Conservation (phyloP, 2,113 vertebrate genomes). For the Dicerorhinus sumatrensis region DNA sequence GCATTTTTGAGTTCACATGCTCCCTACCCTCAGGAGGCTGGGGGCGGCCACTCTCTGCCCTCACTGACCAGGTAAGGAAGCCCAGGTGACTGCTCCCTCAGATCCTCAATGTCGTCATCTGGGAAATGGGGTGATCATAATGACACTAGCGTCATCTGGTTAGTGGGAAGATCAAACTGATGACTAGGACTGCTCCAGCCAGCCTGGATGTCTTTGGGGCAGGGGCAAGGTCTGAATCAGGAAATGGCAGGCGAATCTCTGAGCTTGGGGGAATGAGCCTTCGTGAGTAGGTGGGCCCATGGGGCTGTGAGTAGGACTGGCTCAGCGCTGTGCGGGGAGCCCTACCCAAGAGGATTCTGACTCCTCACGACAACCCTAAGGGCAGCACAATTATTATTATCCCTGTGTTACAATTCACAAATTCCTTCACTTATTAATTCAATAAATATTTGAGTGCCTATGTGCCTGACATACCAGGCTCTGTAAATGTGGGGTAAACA, state of each 20-base stretch:
- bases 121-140: constrained; percentile 56
- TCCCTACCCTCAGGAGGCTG: background rate
- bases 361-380: background rate
- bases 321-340: background rate
- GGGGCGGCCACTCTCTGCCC: background rate
- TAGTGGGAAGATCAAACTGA: constrained; percentile 44
- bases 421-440: constrained; percentile 56
- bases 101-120: background rate
- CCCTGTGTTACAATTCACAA: background rate
- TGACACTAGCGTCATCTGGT: constrained; percentile 23
- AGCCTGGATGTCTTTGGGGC: constrained; percentile 21
- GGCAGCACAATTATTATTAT: background rate
- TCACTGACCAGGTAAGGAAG: constrained; percentile 38
- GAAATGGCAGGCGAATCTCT: constrained; percentile 47
- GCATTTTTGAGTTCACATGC: background rate
- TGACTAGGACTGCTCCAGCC: background rate
- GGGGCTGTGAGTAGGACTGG: background rate
- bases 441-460: constrained; percentile 47
- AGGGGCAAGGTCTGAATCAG: constrained; percentile 37
- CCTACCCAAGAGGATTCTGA: constrained; percentile 48
- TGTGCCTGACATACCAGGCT: constrained; percentile 1
- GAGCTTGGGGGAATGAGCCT: background rate
- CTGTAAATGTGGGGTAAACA: constrained; percentile 36
- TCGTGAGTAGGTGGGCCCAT: background rate
- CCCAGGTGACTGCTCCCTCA: background rate